phyloP scores from a whole-genome alignment of 2,113 vertebrate genomes.

The Nicator chloris region DNA sequence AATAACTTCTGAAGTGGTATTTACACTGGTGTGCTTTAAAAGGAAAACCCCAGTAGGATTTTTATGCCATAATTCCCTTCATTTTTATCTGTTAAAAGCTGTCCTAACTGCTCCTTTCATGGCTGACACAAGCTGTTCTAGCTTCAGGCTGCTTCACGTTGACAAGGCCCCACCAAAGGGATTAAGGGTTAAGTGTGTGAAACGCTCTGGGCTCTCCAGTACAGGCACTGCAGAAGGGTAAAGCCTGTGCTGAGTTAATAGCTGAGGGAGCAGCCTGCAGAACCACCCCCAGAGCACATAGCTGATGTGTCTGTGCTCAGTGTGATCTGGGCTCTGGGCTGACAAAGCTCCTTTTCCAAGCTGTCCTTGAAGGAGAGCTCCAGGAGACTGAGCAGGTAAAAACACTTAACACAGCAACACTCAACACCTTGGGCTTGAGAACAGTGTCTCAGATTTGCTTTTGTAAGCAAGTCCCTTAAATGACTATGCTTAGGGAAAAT shows the following conservation, averaged over 20 bases:
- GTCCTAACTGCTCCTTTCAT: not conserved
- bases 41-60: not conserved
- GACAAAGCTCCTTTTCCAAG: not conserved
- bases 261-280: not conserved
- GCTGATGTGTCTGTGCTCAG: fast-evolving
- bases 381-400: not conserved
- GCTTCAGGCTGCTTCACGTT: not conserved
- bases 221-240: not conserved
- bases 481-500: not conserved
- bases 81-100: not conserved
- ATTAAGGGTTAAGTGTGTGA: not conserved
- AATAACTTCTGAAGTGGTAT: not conserved
- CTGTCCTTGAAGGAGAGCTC: not conserved
- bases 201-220: not conserved
- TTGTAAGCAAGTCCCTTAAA: not conserved
- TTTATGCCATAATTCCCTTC: not conserved
- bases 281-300: not conserved
- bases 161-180: not conserved
- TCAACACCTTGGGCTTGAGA: not conserved
- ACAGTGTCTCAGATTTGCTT: not conserved
- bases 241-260: not conserved
- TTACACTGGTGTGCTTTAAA: not conserved
- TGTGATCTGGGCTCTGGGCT: fast-evolving
- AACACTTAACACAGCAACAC: not conserved
- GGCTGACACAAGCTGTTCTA: not conserved